Percentiles rank a stretch among this genome's conserved stretches.
Conservation (phyloP, 2,113 vertebrate genomes). For the Alectura lathami region DNA sequence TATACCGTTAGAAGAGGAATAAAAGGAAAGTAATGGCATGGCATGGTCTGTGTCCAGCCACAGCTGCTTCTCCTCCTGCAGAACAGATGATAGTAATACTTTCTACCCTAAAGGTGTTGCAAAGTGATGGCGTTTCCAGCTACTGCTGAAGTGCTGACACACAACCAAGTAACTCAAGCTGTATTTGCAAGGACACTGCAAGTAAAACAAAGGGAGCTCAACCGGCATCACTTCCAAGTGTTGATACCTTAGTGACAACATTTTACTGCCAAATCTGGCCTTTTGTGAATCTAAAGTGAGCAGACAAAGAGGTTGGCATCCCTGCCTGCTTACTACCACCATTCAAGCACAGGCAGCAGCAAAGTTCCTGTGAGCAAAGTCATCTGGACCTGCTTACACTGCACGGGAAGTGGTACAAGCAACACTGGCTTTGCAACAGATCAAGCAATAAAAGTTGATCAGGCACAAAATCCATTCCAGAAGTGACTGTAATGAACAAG, state of each 20-base stretch:
- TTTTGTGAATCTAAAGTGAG: not conserved
- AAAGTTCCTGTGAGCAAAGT: not conserved
- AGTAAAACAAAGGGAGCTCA: not conserved
- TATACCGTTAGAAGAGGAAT: not conserved
- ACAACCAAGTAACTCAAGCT: not conserved
- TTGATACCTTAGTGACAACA: not conserved
- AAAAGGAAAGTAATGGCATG: not conserved
- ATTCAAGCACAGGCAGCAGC: not conserved
- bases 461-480: not conserved
- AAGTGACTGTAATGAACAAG: not conserved
- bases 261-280: not conserved
- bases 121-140: not conserved
- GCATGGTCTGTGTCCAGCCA: not conserved
- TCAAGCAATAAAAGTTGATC: not conserved
- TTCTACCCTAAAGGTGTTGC: rapidly evolving
- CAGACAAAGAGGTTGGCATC: not conserved
- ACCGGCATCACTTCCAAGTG: not conserved
- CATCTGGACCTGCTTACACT: not conserved
- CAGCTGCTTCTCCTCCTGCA: not conserved
- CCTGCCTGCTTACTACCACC: not conserved
- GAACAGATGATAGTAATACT: not conserved
- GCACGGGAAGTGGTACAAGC: not conserved
- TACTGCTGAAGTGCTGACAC: not conserved
- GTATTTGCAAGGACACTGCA: not conserved
- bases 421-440: not conserved